These are phyloP conservation scores for Periparus ater DNA, from an alignment of 2,797 vertebrate genomes.

Conservation along the genomic window DNA sequence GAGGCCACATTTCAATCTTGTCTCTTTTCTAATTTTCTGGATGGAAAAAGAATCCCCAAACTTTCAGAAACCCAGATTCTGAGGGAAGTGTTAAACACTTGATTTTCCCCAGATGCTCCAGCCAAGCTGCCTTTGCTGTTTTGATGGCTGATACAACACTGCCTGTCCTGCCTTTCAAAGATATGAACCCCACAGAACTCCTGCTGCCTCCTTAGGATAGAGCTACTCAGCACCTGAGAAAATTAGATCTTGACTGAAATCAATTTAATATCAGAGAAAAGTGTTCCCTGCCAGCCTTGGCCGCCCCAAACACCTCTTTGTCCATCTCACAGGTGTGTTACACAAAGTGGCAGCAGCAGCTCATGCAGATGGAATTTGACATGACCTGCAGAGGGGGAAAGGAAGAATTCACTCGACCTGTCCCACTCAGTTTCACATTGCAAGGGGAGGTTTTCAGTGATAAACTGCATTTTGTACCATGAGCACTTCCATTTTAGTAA, in stretches of 20 bases:
- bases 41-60: neutral
- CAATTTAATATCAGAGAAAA: neutral
- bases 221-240: neutral
- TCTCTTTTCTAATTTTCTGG: neutral
- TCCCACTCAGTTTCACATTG: neutral
- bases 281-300: neutral
- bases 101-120: neutral
- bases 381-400: neutral
- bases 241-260: neutral
- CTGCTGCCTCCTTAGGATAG: neutral
- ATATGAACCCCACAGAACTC: neutral
- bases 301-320: neutral
- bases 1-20: neutral
- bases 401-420: neutral
- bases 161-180: neutral
- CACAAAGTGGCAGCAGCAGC: neutral
- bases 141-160: neutral
- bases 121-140: neutral
- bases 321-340: neutral
- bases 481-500: neutral
- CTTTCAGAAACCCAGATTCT: neutral
- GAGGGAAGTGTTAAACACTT: neutral
- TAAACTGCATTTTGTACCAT: neutral
- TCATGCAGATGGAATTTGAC: constrained; percentile 11
- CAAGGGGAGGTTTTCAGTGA: neutral